phyloP scores from a whole-genome alignment of 2,888 invertebrate species.

The Cataglyphis altisquamis region DNA sequence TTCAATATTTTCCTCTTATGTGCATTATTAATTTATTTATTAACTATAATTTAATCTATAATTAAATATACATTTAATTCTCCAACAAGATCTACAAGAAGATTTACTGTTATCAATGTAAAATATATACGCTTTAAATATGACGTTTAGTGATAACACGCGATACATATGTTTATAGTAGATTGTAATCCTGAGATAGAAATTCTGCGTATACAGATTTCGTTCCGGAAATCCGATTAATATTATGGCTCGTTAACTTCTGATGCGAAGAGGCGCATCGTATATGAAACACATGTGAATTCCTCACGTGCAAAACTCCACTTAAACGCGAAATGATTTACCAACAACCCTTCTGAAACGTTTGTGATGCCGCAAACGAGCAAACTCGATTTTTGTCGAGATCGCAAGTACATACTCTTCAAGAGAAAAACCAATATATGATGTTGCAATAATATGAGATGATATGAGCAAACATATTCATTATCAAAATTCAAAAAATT shows the following conservation, averaged over 20 bases:
- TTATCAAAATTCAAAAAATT: not conserved
- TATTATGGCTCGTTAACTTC: conserved; percentile 25
- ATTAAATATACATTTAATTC: not conserved
- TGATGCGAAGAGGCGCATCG: conserved; percentile 5
- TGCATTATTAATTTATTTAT: too few species aligned
- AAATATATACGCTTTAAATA: not conserved
- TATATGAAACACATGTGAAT: not conserved
- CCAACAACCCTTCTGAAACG: not conserved
- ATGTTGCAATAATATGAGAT: not conserved
- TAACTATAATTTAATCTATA: not conserved
- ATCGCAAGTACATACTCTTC: not conserved
- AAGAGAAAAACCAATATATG: not conserved
- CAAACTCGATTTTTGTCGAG: not conserved
- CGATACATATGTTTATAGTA: not conserved
- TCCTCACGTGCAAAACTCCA: not conserved
- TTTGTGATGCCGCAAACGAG: not conserved
- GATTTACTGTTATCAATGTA: not conserved
- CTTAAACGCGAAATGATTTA: not conserved
- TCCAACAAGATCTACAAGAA: not conserved
- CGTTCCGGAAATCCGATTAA: conserved; percentile 32
- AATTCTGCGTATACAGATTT: conserved; percentile 32
- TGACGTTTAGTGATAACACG: not conserved
- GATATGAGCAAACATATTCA: too few species aligned
- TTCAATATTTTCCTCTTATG: too few species aligned
- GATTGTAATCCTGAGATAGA: conserved; percentile 24